These are phyloP conservation scores for Hirtodrosophila cameraria DNA, from an alignment of 2,888 invertebrate species.

Conservation along the genomic window DNA sequence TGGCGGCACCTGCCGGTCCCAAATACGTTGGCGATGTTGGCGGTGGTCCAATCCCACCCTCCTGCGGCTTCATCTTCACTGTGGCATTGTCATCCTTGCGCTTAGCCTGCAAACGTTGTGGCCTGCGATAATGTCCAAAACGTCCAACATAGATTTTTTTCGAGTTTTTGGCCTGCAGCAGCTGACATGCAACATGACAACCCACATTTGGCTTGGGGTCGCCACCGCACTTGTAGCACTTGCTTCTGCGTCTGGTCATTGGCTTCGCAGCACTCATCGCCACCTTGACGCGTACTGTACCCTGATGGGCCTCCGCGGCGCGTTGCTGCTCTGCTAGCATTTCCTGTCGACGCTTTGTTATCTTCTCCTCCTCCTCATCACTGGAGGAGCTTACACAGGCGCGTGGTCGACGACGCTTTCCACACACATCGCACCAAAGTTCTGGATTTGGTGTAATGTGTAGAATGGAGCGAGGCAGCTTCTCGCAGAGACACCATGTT, in stretches of 20 bases:
- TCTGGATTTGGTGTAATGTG: constrained; percentile 33
- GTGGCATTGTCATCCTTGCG: background rate
- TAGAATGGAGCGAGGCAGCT: constrained; percentile 56
- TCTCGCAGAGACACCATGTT: constrained; percentile 58
- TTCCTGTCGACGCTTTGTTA: constrained; percentile 4
- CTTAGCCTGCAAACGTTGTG: constrained; percentile 15
- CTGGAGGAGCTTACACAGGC: constrained; percentile 37
- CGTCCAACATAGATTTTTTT: constrained; percentile 19
- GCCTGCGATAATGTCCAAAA: constrained; percentile 38
- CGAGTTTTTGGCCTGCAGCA: background rate
- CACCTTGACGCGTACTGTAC: constrained; percentile 30
- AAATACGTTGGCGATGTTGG: constrained; percentile 5
- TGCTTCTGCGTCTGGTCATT: background rate
- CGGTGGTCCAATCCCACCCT: background rate
- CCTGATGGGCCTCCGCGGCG: constrained; percentile 10
- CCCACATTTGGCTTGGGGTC: background rate
- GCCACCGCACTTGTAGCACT: constrained; percentile 25
- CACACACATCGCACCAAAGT: constrained; percentile 52
- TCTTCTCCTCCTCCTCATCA: constrained; percentile 46
- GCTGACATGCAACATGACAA: background rate
- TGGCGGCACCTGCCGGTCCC: background rate
- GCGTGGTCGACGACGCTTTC: constrained; percentile 38
- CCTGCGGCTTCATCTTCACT: background rate
- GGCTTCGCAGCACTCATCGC: constrained; percentile 38
- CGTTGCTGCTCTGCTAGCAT: constrained; percentile 12